Evolutionary conservation across 2,113 vertebrate genomes (phyloP), one percentile per base, ranked within the genome.

Genomic region (Chionis minor): DNA sequence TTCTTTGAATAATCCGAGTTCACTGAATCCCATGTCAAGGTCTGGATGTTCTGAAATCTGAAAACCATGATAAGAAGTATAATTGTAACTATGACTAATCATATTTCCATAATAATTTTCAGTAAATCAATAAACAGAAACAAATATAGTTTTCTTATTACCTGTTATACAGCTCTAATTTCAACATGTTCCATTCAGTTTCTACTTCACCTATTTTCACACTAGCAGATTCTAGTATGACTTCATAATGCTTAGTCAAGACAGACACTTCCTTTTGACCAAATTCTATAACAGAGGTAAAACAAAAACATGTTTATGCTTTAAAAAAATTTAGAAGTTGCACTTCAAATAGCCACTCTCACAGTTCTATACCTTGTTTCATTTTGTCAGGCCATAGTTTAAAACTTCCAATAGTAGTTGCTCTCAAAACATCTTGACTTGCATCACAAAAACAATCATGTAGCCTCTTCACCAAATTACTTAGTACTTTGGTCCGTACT

Each of bases 161-260:
- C 97, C 96, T 96, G 62, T 93, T 80, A 88, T 97, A 98, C 14
- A 98, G 92, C 33, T 98, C 97, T 80, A 95, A 93, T 92, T 98
- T 98, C 83, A 98, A 51, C 90, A 97, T 96, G 59, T 40, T 97
- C 98, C 97, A 97, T 71, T 98, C 98, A 5, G 93, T 94, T 65
- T 95, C 92, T 44, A 97, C 81, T 79, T 97, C 95, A 69, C 73
- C 78, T 12, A 47, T 93, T 84, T 97, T 96, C 63, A 98, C 96
- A 49, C 18, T 94, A 79, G 97, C 97, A 90, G 94, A 77, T 94
- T 98, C 95, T 66, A 98, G 80, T 55, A 96, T 55, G 40, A 88
- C 92, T 81, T 96, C 77, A 84, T 97, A 97, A 92, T 98, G 92
- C 74, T 96, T 92, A 66, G 22, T 91, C 83, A 97, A 88, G 69